Evolutionary conservation across 64 coral and sea anemone species (phyloP).

Genomic region (Orbicella faveolata): DNA sequence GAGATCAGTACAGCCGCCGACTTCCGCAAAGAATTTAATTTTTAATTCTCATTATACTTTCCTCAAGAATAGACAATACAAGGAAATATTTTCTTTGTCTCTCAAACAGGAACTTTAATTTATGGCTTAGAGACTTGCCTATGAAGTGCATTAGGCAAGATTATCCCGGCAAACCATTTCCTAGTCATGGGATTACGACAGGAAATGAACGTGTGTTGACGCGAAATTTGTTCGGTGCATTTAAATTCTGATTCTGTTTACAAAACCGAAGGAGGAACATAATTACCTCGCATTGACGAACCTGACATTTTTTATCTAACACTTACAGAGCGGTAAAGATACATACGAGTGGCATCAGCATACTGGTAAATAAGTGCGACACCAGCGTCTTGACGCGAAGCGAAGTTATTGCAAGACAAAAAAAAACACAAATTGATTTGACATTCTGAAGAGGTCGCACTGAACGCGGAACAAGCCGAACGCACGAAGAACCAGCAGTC

Average conservation of each 20-base stretch:
- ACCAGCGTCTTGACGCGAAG: neutral
- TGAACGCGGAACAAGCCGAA: neutral
- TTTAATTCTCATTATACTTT: neutral
- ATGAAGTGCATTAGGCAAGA: neutral
- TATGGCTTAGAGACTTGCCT: neutral
- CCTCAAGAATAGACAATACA: neutral
- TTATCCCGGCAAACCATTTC: neutral
- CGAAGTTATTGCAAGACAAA: neutral
- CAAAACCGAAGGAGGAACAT: neutral
- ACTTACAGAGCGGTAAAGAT: neutral
- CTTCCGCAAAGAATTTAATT: neutral
- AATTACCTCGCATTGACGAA: neutral
- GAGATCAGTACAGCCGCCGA: neutral
- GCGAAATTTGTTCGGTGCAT: neutral
- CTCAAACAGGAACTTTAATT: neutral
- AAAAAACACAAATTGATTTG: neutral
- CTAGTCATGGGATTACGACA: neutral
- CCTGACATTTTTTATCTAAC: neutral
- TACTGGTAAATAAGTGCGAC: too few relatives aligned
- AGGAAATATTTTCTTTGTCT: neutral
- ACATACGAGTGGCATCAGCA: neutral
- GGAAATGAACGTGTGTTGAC: neutral
- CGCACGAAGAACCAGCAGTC: neutral
- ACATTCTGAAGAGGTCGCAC: neutral
- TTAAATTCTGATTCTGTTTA: slow-evolving; percentile 6